phyloP scores from a whole-genome alignment of 2,888 invertebrate species.

The Aethes cnicana region DNA sequence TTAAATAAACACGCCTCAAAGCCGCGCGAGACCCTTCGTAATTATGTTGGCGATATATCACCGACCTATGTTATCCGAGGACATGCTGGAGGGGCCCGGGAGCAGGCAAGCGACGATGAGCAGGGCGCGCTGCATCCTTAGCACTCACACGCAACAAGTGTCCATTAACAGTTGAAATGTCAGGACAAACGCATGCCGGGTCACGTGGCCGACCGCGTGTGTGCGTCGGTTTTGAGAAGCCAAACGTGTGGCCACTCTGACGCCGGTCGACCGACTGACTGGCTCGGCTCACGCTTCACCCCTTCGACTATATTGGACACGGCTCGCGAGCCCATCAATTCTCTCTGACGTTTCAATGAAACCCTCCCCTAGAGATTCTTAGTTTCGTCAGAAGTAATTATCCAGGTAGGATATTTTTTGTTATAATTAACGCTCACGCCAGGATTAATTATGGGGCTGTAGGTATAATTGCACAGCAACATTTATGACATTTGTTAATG shows the following conservation, averaged over 20 bases:
- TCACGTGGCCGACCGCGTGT: slow-evolving; percentile 58
- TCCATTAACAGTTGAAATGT: slow-evolving; percentile 3
- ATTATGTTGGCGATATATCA: slow-evolving; percentile 31
- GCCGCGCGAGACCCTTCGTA: slow-evolving; percentile 2
- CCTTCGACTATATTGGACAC: slow-evolving; percentile 75
- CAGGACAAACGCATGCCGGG: slow-evolving; percentile 46
- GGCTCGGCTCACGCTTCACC: slow-evolving; percentile 64
- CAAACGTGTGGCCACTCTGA: slow-evolving; percentile 75
- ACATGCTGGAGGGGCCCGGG: slow-evolving; percentile 65
- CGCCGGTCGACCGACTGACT: slow-evolving; percentile 75
- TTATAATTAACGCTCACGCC: slow-evolving; percentile 13
- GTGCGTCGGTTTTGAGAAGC: slow-evolving; percentile 58
- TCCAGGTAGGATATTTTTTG: slow-evolving; percentile 12
- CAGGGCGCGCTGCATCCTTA: slow-evolving; percentile 33
- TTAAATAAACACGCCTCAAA: slow-evolving; percentile 6
- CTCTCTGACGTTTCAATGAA: slow-evolving; percentile 77
- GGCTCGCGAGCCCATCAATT: slow-evolving; percentile 76
- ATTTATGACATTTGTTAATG: too few species aligned
- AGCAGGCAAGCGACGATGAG: slow-evolving; percentile 59
- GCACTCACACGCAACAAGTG: slow-evolving; percentile 6
- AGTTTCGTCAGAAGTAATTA: slow-evolving; percentile 54
- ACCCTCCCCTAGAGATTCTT: slow-evolving; percentile 71
- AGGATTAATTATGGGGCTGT: too few species aligned
- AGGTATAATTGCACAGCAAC: too few species aligned
- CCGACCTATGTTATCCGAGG: slow-evolving; percentile 75